Base-by-base conservation (phyloP, 37 sponge, comb jelly and placozoan genomes). In the Petrosia ficiformis region DNA sequence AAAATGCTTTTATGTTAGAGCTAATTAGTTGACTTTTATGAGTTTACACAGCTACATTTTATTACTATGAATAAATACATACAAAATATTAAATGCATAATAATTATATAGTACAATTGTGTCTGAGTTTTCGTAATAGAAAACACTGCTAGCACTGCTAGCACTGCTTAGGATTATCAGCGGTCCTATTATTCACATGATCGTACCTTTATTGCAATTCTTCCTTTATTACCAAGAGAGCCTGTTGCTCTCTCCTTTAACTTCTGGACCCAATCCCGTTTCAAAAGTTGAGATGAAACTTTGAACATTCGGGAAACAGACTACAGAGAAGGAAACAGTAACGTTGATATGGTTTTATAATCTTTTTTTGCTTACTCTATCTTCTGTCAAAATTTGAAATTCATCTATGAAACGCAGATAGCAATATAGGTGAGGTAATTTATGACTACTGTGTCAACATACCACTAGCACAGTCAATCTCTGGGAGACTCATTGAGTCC, bases 401-500 rank as follows among this genome's bases (percentile, higher is more conserved):
- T 83, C 84, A 1, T 31, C 84, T 76, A 75, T 30, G 4, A 4
- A 80, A 36, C 14, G 14, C 8, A 48, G 14, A 48, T 48, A 48
- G 54, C 8, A 48, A 19, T 14, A 48, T 48, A 48, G 14, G 14
- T 48, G 14, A 48, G 14, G 54, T 48, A 14, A 48, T 48, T 48
- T 19, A 14, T 48, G 8, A 19, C 14, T 19, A 48, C 8, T 19
- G 54, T 48, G 54, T 48, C 8, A 48, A 48, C 86, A 69, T 41
- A 85, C 87, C 75, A 63, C 74, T 79, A 48, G 41, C 25, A 44
- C 85, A 84, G 78, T 77, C 74, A 58, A 82, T 39, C 31, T 86
- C 84, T 11, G 77, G 70, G 1, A 91, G 76, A 14, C 41, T 77
- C n/a, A 82, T 48, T 26, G 64, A 30, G 40, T 74, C 57, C 33